A percentile compares a stretch with the other conserved stretches of the same genome.
Evolutionary conservation across 1,140 invertebrate species (phyloP).

Genomic region (Scaptomyza hsui): DNA sequence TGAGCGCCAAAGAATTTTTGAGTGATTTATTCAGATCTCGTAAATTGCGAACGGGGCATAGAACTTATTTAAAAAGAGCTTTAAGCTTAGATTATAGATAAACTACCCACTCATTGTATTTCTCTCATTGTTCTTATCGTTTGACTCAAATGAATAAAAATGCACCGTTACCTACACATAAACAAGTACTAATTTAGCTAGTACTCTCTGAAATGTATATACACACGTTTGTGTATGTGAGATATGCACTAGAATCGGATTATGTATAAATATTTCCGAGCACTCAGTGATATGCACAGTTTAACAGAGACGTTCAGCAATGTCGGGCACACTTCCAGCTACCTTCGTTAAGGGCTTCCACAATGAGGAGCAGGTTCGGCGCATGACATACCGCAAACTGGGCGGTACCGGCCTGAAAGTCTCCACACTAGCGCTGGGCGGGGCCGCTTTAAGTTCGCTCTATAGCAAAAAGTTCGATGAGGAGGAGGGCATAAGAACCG

Average conservation of each 20-base stretch:
- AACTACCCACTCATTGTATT: background rate
- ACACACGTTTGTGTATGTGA: background rate
- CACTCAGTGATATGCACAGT: background rate
- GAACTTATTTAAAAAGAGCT: background rate
- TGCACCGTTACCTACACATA: background rate
- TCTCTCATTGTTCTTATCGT: slow-evolving; percentile 7
- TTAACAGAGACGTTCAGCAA: slow-evolving; percentile 20
- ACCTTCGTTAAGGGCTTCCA: slow-evolving; percentile 87
- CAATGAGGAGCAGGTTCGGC: slow-evolving; percentile 85
- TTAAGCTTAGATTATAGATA: slow-evolving; percentile 7
- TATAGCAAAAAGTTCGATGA: slow-evolving; percentile 80
- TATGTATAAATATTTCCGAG: slow-evolving; percentile 6
- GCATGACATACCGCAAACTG: slow-evolving; percentile 86
- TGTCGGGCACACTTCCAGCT: slow-evolving; percentile 74
- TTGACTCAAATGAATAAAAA: slow-evolving; percentile 16
- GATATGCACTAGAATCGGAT: background rate
- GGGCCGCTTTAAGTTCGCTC: slow-evolving; percentile 61
- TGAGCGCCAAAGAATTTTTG: too few species aligned
- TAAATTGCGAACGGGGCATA: too few species aligned
- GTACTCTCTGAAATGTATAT: background rate
- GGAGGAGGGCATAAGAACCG: slow-evolving; percentile 88
- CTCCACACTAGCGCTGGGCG: slow-evolving; percentile 86
- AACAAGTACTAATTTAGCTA: background rate
- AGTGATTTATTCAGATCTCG: background rate
- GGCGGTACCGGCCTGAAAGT: slow-evolving; percentile 86